Evolutionary conservation across 2,113 vertebrate genomes (phyloP), one percentile per base, ranked within the genome.

Genomic region (Istiophorus platypterus): DNA sequence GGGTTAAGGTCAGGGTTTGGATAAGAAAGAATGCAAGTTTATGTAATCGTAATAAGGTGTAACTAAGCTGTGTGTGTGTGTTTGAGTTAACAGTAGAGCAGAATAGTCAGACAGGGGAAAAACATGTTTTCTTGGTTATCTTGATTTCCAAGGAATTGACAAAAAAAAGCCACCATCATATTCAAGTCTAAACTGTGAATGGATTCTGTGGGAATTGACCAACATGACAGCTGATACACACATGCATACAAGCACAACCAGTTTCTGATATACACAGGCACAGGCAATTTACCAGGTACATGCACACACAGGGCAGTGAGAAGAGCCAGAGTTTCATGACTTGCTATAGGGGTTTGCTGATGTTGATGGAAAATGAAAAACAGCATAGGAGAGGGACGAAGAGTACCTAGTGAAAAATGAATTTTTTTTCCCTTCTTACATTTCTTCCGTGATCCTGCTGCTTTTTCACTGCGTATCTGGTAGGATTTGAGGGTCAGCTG

Each of bases 301-400:
- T 57, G 24, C 22, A 54, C 27, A 45, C 27, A 31, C 34, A 14
- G 20, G 15, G 20, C 27, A n/a, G 29, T 13, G 49, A 65, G 51
- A 76, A 45, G 52, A 39, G 57, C 22, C 14, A 6, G 29, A 22
- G 45, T 62, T 58, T 58, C 13, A 18, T 73, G 49, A 45, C 10
- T 20, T 29, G 24, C 56, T 68, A 8, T 11, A 34, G 20, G 58
- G 57, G 7, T 57, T 49, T 52, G 70, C 78, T 89, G 81, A 79
- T 9, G 34, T 45, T 41, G 71, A 42, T 62, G 78, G 75, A 85
- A 84, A 86, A 81, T 37, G 13, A 42, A 67, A 78, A 80, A 41
- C 41, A 41, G 49, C 54, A 42, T 51, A 45, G 39, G 6, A 58
- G 31, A 22, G 13, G 73, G 64, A 24, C 63, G 73, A 69, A 77